Evolutionary conservation across 2,888 invertebrate genomes (phyloP), one percentile per base, ranked within the genome.

Genomic region (Cheilosia vulpina): DNA sequence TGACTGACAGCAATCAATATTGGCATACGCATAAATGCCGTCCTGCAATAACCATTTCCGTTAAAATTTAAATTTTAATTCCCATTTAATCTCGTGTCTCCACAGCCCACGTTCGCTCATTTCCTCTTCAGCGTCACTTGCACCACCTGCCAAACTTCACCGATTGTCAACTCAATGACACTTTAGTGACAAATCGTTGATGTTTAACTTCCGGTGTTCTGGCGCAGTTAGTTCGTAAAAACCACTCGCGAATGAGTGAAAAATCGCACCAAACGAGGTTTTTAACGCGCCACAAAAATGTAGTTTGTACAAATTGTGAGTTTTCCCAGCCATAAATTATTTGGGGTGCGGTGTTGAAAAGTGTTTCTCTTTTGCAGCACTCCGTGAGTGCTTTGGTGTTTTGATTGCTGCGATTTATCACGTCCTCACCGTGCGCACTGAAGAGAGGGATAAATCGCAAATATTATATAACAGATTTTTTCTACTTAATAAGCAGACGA

Each of bases 351-450:
- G 58, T 50, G 58, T 11, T 58, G 50, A 60, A 60, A 60, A 6
- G 38, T 9, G 31, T 24, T 21, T 21, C 52, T 5, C 38, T 45
- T 24, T 45, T 21, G 45, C 34, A 13, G 6, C 71, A 17, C 7
- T 24, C 11, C 31, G 43, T 17, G n/a, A 60, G n/a, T 17, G 15
- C n/a, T 27, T 65, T 65, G 57, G n/a, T 17, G n/a, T 34, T 41
- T 50, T 58, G 47, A 75, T 50, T 75, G 50, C 38, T 47, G 4
- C 38, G 57, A 65, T 75, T 75, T 57, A 65, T 75, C 75, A 65
- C 19, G 38, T 27, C 31, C 34, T 1, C 31, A 1, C 21, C 9
- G 50, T 24, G 47, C 4, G 11, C 43, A 2, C 15, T 21, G 41
- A 4, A 13, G 17, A 27, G 41, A 15, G 27, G 17, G 24, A 41